Conservation (phyloP, 2,888 invertebrate species). For the Encarsia formosa region DNA sequence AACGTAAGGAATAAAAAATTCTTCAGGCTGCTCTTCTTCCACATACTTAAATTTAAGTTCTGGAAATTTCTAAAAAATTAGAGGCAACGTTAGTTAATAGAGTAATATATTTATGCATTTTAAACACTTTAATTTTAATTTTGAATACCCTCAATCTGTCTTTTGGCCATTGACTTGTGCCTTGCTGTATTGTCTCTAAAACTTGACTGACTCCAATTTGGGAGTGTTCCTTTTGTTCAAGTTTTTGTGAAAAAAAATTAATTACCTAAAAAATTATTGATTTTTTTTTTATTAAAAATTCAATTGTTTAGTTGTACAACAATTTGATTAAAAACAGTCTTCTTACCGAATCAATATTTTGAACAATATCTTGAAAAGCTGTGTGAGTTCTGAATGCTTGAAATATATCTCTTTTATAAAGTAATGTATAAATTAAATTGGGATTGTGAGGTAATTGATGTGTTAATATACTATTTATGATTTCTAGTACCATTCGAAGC, state of each 20-base stretch:
- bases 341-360: slow-evolving; percentile 87
- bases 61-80: slow-evolving; percentile 84
- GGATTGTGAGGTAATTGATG: slow-evolving; percentile 83
- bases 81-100: background rate
- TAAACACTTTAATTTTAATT: background rate
- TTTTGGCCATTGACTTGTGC: slow-evolving; percentile 89
- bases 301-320: background rate
- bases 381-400: slow-evolving; percentile 81
- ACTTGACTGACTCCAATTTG: slow-evolving; percentile 81
- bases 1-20: slow-evolving; percentile 98
- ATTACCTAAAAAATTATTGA: slow-evolving; percentile 57
- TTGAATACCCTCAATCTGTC: slow-evolving; percentile 79
- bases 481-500: slow-evolving; percentile 92
- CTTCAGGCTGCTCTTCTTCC: slow-evolving; percentile 97
- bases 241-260: slow-evolving; percentile 64
- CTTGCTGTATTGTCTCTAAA: slow-evolving; percentile 81
- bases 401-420: slow-evolving; percentile 90
- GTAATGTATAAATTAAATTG: slow-evolving; percentile 89
- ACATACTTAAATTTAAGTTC: slow-evolving; percentile 98
- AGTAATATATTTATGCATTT: background rate
- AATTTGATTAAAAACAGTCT: background rate
- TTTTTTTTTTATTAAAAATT: no score
- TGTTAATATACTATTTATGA: slow-evolving; percentile 90
- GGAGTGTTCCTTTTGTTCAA: slow-evolving; percentile 58
- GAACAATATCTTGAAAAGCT: slow-evolving; percentile 87